phyloP scores from a whole-genome alignment of 2,113 vertebrate genomes.

The Sylvicapra grimmia region DNA sequence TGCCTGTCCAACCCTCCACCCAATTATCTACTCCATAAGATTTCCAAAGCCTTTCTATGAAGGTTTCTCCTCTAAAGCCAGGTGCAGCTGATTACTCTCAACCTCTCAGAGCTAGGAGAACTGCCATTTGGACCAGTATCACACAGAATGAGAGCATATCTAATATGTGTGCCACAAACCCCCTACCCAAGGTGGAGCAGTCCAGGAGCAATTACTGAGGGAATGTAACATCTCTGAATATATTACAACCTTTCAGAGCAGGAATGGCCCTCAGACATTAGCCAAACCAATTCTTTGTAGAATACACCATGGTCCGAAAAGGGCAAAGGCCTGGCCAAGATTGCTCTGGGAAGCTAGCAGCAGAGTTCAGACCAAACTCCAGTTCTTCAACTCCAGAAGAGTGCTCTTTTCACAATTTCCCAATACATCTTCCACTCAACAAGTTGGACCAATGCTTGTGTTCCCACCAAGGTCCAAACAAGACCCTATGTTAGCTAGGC shows the following conservation, averaged over 20 bases:
- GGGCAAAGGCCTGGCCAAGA: not conserved
- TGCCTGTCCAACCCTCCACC: not conserved
- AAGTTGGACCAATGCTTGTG: not conserved
- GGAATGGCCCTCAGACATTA: not conserved
- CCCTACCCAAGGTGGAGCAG: not conserved
- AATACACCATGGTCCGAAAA: not conserved
- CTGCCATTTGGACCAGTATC: not conserved
- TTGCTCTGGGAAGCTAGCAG: not conserved
- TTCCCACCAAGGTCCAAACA: not conserved
- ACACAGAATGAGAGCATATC: not conserved
- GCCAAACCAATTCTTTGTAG: not conserved
- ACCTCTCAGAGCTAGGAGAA: not conserved
- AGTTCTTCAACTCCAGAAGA: not conserved
- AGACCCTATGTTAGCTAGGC: not conserved
- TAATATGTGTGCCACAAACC: not conserved
- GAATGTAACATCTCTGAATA: conserved; percentile 22
- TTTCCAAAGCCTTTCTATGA: not conserved
- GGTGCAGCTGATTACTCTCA: not conserved
- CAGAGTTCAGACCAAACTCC: not conserved
- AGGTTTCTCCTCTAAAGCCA: not conserved
- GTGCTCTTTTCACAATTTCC: not conserved
- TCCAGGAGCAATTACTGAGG: not conserved
- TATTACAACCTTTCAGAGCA: not conserved
- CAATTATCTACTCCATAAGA: not conserved
- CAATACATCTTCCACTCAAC: not conserved